Evolutionary conservation across 37 sponge, comb jelly and placozoan genomes (phyloP).

Genomic region (Geodia barretti): DNA sequence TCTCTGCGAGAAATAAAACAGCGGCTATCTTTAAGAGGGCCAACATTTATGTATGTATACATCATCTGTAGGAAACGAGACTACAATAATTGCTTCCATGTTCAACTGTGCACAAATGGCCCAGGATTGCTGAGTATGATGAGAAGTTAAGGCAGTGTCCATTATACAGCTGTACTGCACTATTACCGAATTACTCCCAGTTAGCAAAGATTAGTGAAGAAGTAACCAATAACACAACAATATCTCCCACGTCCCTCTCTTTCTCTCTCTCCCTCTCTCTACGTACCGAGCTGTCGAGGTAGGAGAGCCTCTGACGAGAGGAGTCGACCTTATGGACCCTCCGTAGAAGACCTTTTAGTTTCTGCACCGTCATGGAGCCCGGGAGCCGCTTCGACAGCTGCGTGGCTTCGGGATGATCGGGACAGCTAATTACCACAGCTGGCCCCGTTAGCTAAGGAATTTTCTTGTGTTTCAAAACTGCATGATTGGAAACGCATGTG

Average conservation of each 20-base stretch:
- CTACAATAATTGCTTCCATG: background rate
- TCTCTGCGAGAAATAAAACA: conserved; percentile 14
- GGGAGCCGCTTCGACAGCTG: conserved; percentile 83
- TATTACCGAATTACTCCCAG: no score
- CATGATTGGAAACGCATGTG: background rate
- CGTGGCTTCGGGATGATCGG: conserved; percentile 42
- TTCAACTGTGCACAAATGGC: background rate
- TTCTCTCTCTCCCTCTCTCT: no score
- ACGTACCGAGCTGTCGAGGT: conserved; percentile 30
- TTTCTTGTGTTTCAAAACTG: background rate
- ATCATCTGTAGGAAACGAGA: no score
- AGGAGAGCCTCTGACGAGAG: conserved; percentile 65
- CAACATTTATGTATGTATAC: no score
- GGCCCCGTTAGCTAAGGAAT: background rate
- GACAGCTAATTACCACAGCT: conserved; percentile 71
- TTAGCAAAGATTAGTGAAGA: no score
- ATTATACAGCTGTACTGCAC: no score
- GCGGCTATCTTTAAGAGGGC: no score
- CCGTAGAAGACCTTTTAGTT: conserved; percentile 83
- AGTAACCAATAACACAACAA: no score
- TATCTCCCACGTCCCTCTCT: no score
- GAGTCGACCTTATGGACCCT: conserved; percentile 76
- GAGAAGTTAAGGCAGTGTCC: no score
- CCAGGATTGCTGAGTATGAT: no score
- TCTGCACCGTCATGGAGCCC: conserved; percentile 81